Conservation (phyloP, 2,888 invertebrate species). For the Bursaphelenchus okinawaensis region DNA sequence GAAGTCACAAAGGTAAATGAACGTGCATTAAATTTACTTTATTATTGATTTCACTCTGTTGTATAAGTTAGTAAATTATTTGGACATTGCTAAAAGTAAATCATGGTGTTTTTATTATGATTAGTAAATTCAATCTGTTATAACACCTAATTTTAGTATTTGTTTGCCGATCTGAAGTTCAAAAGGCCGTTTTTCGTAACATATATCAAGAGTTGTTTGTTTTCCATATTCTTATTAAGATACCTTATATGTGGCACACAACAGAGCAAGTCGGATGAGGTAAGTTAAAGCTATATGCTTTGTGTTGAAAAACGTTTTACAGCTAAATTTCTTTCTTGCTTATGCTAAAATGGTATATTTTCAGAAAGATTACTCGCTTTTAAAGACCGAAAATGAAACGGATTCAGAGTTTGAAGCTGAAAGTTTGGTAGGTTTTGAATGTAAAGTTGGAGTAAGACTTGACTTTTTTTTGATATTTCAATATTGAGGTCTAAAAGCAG, state of each 20-base stretch:
- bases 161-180: conserved; percentile 70
- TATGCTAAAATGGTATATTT: too few relatives aligned
- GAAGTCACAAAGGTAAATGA: conserved; percentile 83
- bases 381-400: conserved; percentile 10
- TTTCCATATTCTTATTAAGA: conserved; percentile 81
- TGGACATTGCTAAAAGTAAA: background rate
- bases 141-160: conserved; percentile 68
- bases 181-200: conserved; percentile 92
- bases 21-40: background rate
- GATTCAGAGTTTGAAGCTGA: conserved; percentile 25
- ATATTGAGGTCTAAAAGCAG: too few relatives aligned
- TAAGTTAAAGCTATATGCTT: background rate
- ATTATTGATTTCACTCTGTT: conserved; percentile 2
- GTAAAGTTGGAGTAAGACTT: too few relatives aligned
- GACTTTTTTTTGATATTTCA: too few relatives aligned
- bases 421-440: conserved; percentile 18
- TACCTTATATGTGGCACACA: conserved; percentile 46
- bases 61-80: too few relatives aligned
- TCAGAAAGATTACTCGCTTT: conserved; percentile 10
- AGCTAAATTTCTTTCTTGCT: background rate
- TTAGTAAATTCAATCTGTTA: too few relatives aligned
- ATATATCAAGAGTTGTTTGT: conserved; percentile 87
- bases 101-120: background rate
- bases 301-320: background rate
- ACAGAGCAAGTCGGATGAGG: background rate